Conservation (phyloP, 2,113 vertebrate genomes). For the Cheilinus undulatus region DNA sequence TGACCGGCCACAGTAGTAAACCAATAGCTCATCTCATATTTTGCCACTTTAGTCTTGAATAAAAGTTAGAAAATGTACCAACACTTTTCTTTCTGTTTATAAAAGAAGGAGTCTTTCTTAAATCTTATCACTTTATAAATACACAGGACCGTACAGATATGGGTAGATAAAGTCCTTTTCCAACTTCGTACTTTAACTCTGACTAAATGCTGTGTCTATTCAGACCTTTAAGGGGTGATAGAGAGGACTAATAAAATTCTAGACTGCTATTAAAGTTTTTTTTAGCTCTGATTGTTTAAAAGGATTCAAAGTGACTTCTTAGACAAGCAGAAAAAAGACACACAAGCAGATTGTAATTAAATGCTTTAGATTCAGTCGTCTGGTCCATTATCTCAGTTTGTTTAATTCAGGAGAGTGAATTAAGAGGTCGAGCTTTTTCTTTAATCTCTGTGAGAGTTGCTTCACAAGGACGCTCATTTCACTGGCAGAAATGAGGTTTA, state of each 20-base stretch:
- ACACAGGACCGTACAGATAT: too few relatives aligned
- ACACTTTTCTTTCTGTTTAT: too few relatives aligned
- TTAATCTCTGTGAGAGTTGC: neutral
- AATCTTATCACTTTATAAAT: too few relatives aligned
- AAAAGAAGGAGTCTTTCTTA: too few relatives aligned
- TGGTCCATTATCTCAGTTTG: conserved; percentile 1
- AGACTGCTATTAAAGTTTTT: conserved; percentile 8
- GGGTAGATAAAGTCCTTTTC: too few relatives aligned
- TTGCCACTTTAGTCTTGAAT: too few relatives aligned
- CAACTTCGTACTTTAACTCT: neutral
- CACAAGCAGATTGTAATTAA: neutral
- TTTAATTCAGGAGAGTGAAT: conserved; percentile 24
- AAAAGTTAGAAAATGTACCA: too few relatives aligned
- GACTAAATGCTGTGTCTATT: conserved; percentile 20
- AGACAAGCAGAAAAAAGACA: neutral
- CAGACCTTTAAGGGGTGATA: neutral
- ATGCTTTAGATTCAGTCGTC: conserved; percentile 6
- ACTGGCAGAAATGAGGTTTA: neutral
- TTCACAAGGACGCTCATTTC: neutral
- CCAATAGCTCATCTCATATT: too few relatives aligned
- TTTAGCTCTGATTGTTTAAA: conserved; percentile 22
- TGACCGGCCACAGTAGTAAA: too few relatives aligned
- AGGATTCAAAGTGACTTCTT: conserved; percentile 3
- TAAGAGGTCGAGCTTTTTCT: neutral
- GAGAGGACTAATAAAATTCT: conserved; percentile 9